These are phyloP conservation scores for Stegastes partitus DNA, from an alignment of 2,113 vertebrate genomes.

Conservation along the genomic window DNA sequence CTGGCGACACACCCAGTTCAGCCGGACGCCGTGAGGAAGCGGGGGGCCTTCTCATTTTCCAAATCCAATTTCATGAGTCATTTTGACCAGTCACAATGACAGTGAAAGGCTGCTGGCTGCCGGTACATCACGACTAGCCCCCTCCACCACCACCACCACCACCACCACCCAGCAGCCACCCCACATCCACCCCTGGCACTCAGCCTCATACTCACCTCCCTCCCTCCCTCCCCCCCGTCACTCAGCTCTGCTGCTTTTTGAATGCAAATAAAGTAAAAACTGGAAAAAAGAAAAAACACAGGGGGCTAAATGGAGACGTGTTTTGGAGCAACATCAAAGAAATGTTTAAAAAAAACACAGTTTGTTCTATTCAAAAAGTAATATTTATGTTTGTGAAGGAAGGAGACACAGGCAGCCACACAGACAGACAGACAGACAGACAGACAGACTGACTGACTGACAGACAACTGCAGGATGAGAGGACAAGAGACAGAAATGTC, in stretches of 20 bases:
- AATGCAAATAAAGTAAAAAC: slow-evolving; percentile 41
- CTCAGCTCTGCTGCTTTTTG: slow-evolving; percentile 20
- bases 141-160: not conserved
- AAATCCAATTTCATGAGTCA: slow-evolving; percentile 60
- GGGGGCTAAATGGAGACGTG: slow-evolving; percentile 20
- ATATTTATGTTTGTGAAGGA: slow-evolving; percentile 73
- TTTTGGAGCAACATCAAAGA: slow-evolving; percentile 30
- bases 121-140: slow-evolving; percentile 4
- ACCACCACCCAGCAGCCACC: not conserved
- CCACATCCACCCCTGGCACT: slow-evolving; percentile 10
- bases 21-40: not conserved
- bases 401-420: slow-evolving; percentile 30
- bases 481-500: slow-evolving; percentile 26
- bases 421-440: slow-evolving; percentile 3
- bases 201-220: not conserved
- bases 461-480: slow-evolving; percentile 27
- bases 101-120: slow-evolving; percentile 34
- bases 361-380: slow-evolving; percentile 54
- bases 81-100: slow-evolving; percentile 36
- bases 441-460: too few species aligned
- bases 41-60: slow-evolving; percentile 11
- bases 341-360: slow-evolving; percentile 27
- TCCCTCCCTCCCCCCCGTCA: not conserved
- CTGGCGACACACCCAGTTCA: slow-evolving; percentile 13
- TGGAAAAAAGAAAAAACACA: not conserved